Evolutionary conservation across 2,797 vertebrate species (phyloP), one percentile per base, ranked within the genome.

Genomic region (Mergus octosetaceus): DNA sequence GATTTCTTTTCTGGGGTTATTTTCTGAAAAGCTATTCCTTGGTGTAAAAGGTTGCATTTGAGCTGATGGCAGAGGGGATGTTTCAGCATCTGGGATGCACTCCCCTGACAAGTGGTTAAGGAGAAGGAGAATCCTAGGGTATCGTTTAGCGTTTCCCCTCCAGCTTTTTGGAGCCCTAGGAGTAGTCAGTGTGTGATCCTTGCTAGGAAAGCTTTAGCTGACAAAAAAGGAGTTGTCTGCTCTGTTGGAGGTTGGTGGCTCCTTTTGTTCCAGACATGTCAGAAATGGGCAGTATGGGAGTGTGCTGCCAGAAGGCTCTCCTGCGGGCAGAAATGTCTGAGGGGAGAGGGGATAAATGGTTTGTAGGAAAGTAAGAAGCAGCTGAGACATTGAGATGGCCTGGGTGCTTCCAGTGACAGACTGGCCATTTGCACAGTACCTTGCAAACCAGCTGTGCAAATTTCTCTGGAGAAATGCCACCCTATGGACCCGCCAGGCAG

Each of bases 61-160:
- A 41, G 57, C 1, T 2, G n/a, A 5, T 1, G 41, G 51, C 61
- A 27, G n/a, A 38, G 16, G 7, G 16, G 45, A 2, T 13, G 38
- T 70, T 39, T 10, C 1, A 0, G 39, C 14, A 3, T 28, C 21
- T 12, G 39, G 20, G 58, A 8, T 9, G 4, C 19, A 3, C 18
- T 17, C 1, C 11, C 16, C 32, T 45, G 41, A 18, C 3, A 47
- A 30, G 34, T 0, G 2, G n/a, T 14, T 0, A 3, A 61, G 68
- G 38, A n/a, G 41, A 30, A n/a, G 57, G 47, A 49, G 68, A 8
- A 1, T 8, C 34, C 3, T 4, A 24, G 56, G 27, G 11, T 6
- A 74, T 49, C 56, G 78, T 64, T 56, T 5, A 25, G 22, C 12
- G 11, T 1, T 56, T 83, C 27, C 60, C 38, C 39, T 54, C 7